Evolutionary conservation across 2,888 invertebrate species (phyloP).

Genomic region (Acanthacorydalis orientalis): DNA sequence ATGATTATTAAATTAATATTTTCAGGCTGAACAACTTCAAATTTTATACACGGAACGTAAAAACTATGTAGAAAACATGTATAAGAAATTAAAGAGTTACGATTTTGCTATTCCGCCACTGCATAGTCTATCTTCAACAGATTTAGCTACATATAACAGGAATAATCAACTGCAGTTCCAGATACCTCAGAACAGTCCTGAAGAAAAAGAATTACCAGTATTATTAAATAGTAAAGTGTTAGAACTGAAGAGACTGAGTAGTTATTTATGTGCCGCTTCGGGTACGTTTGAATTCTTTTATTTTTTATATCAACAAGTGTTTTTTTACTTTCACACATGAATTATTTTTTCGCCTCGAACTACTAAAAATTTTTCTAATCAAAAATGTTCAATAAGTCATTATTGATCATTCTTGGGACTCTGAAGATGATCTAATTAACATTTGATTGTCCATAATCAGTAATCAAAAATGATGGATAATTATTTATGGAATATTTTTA

Average conservation of each 20-base stretch:
- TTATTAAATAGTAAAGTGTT: constrained; percentile 21
- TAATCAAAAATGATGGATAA: too few relatives aligned
- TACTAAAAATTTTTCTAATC: too few relatives aligned
- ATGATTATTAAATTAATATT: constrained; percentile 5
- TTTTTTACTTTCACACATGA: too few relatives aligned
- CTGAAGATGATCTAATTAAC: too few relatives aligned
- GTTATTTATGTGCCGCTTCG: constrained; percentile 23
- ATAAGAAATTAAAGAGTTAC: too few relatives aligned
- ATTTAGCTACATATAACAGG: constrained; percentile 4
- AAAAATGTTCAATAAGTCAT: too few relatives aligned
- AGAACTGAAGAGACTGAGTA: constrained; percentile 25
- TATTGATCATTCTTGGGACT: too few relatives aligned
- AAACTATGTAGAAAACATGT: neutral
- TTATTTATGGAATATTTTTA: too few relatives aligned
- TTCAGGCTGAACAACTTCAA: constrained; percentile 19
- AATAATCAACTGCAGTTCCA: neutral
- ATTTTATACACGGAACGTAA: constrained; percentile 12
- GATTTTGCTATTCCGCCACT: too few relatives aligned
- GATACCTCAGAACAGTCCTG: constrained; percentile 8
- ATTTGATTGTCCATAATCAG: too few relatives aligned
- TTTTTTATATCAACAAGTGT: too few relatives aligned
- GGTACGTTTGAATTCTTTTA: constrained; percentile 15
- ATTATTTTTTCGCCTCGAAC: too few relatives aligned
- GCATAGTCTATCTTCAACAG: constrained; percentile 6
- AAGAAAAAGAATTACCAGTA: constrained; percentile 12